phyloP scores from a whole-genome alignment of 53 echinoderm and acorn worm genomes.

The Crossaster papposus region DNA sequence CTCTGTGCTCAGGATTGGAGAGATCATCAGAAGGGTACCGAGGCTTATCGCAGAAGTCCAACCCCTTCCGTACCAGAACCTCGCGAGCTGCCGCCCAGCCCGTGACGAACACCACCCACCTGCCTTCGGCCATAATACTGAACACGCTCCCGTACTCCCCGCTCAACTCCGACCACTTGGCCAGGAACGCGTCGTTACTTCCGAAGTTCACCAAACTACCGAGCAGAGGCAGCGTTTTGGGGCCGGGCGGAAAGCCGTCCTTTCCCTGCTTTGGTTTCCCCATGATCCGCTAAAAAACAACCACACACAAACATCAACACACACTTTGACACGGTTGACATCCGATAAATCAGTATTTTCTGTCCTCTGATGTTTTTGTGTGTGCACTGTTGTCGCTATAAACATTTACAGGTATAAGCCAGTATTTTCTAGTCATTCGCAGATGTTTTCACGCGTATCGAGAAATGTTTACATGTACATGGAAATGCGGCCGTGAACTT shows the following conservation, averaged over 20 bases:
- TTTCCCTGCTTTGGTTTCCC: constrained; percentile 29
- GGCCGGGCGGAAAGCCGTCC: constrained; percentile 51
- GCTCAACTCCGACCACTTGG: constrained; percentile 21
- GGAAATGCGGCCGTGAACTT: neutral
- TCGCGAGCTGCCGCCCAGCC: constrained; percentile 62
- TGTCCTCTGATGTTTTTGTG: neutral
- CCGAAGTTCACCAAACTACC: constrained; percentile 55
- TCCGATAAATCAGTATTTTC: too few species aligned
- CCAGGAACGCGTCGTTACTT: constrained; percentile 48
- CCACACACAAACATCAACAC: neutral
- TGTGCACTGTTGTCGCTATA: neutral
- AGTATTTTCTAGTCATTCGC: neutral
- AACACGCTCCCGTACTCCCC: constrained; percentile 62
- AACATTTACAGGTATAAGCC: neutral
- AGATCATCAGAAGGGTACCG: neutral
- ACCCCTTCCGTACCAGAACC: constrained; percentile 39
- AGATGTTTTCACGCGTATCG: neutral
- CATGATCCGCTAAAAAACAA: neutral
- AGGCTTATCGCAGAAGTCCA: constrained; percentile 60
- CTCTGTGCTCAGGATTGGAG: constrained; percentile 53
- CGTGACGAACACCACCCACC: constrained; percentile 55
- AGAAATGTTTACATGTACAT: neutral
- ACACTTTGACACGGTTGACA: too few species aligned
- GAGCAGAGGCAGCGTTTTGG: constrained; percentile 53
- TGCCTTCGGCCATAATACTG: constrained; percentile 49